Evolutionary conservation across 1,140 invertebrate species (phyloP).

Genomic region (Vanessa tameamea): DNA sequence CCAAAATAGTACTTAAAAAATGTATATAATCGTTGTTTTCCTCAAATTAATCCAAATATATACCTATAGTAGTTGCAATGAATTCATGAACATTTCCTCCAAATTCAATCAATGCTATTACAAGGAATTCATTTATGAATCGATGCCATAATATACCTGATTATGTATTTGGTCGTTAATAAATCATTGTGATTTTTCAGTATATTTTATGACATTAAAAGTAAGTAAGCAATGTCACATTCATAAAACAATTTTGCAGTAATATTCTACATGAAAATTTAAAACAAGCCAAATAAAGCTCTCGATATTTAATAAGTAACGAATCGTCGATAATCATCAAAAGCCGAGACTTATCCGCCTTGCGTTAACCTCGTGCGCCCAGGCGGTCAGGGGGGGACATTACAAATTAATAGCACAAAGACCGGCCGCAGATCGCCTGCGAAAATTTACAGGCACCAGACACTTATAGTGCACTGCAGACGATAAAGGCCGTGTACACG

Average conservation of each 20-base stretch:
- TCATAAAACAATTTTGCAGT: too few species aligned
- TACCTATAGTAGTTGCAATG: background rate
- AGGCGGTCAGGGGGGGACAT: conserved; percentile 66
- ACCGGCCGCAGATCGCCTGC: conserved; percentile 77
- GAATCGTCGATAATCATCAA: conserved; percentile 37
- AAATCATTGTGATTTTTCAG: too few species aligned
- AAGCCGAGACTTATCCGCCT: conserved; percentile 51
- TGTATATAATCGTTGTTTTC: background rate
- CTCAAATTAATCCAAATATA: background rate
- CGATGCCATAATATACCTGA: background rate
- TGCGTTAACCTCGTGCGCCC: conserved; percentile 44
- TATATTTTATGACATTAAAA: too few species aligned
- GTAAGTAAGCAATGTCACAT: too few species aligned
- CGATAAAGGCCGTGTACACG: conserved; percentile 59
- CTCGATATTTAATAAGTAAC: conserved; percentile 11
- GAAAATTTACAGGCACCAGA: conserved; percentile 77
- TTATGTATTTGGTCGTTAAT: too few species aligned
- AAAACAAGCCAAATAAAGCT: background rate
- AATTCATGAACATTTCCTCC: background rate
- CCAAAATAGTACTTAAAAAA: too few species aligned
- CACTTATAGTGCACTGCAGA: conserved; percentile 70
- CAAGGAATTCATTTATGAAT: background rate
- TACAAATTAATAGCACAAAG: conserved; percentile 80
- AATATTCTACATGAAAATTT: background rate
- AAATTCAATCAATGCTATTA: too few species aligned